Evolutionary conservation across 1,140 invertebrate species (phyloP), one percentile per base, ranked within the genome.

Genomic region (Zaprionus nigranus): DNA sequence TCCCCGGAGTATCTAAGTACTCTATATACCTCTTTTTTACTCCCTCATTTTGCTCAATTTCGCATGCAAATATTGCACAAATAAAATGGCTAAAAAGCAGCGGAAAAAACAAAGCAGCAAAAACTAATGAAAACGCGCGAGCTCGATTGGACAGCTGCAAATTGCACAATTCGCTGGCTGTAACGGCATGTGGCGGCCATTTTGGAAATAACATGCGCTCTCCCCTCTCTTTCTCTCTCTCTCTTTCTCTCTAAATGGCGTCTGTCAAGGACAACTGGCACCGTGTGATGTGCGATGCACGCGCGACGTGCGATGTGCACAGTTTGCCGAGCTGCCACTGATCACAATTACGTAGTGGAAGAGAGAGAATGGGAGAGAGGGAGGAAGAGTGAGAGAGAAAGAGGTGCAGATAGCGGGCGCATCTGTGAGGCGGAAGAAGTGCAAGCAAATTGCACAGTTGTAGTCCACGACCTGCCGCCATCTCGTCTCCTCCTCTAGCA

Each of bases 361-460:
- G 54, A 5, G 36, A 15, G 34, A 34, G 43, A 54, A 34, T 43
- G 9, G 26, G 34, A 17, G 36, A 38, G 49, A 26, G 61, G 24
- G n/a, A 6, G 26, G 26, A 1, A 53, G 53, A 56, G 22, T n/a
- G 54, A 30, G 12, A 17, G 5, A 17, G 5, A 17, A 26, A 54
- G 49, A 17, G 62, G 24, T 7, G 7, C 28, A 56, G 54, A 75
- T 59, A 67, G 38, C 38, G 57, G 40, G 46, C 2, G 17, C 12
- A 3, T 17, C 34, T 43, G 56, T 36, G 36, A 43, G 46, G 28
- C 26, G 51, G 54, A 20, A 17, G 38, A 54, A 26, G 43, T 88
- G 83, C 74, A 78, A 81, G 83, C 83, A 88, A 87, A 87, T 87
- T 87, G 87, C 84, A 87, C 84, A 88, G 77, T 70, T 83, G 81